Evolutionary conservation across 2,113 vertebrate species (phyloP).

Genomic region (Mesitornis unicolor): DNA sequence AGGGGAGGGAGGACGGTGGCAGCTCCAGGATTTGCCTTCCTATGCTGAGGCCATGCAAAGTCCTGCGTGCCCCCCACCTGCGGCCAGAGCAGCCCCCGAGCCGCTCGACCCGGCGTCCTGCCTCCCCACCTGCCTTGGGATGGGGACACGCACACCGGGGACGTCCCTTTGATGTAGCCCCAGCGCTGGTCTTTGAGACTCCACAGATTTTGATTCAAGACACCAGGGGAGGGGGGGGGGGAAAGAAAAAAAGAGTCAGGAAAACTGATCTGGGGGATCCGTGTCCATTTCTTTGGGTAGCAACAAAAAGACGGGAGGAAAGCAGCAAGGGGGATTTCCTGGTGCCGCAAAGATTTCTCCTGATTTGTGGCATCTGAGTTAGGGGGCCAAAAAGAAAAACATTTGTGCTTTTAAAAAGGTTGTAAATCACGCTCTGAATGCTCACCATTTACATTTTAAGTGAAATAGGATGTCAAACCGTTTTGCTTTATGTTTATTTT

Average conservation of each 20-base stretch:
- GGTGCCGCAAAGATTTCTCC: background rate
- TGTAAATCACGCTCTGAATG: background rate
- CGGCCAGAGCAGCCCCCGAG: background rate
- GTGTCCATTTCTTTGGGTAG: background rate
- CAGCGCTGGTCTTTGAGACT: background rate
- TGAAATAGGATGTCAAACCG: conserved; percentile 34
- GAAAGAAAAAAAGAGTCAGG: background rate
- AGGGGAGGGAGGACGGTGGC: background rate
- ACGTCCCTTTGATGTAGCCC: background rate
- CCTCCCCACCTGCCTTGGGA: background rate
- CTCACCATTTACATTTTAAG: conserved; percentile 54
- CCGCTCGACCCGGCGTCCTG: background rate
- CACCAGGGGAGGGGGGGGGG: background rate
- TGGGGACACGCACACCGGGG: background rate
- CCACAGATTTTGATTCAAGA: background rate
- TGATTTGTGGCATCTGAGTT: conserved; percentile 20
- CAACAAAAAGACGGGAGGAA: background rate
- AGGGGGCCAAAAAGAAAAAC: conserved; percentile 22
- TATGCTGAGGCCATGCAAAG: accelerated
- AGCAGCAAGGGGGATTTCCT: background rate
- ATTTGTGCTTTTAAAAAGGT: conserved; percentile 46
- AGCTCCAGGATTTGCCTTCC: background rate
- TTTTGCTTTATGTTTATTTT: conserved; percentile 58
- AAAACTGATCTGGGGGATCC: background rate
- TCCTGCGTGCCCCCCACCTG: accelerated